Conservation (phyloP, 2,797 vertebrate genomes). For the Hylomyscus alleni region DNA sequence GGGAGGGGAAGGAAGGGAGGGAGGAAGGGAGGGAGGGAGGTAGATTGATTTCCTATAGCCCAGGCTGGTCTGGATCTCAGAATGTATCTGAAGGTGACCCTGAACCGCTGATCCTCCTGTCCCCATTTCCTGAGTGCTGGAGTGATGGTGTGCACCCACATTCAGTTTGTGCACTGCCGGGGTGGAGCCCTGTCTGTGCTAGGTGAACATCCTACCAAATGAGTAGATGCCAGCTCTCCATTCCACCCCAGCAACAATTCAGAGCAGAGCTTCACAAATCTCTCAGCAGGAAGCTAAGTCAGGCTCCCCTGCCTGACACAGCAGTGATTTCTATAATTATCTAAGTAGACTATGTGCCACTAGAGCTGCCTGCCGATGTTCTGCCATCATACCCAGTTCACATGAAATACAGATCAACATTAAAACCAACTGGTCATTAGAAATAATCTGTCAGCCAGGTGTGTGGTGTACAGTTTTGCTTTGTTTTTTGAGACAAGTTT, state of each 20-base stretch:
- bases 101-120: not conserved
- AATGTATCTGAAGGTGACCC: not conserved
- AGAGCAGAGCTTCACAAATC: not conserved
- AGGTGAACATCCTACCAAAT: not conserved
- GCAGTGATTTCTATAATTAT: not conserved
- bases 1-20: not conserved
- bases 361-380: not conserved
- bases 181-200: not conserved
- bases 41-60: not conserved
- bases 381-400: not conserved
- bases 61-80: not conserved
- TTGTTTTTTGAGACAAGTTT: not conserved
- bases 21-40: not conserved
- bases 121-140: not conserved
- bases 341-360: not conserved
- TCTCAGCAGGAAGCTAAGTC: not conserved
- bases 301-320: not conserved
- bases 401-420: not conserved
- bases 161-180: not conserved
- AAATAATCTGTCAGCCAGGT: not conserved
- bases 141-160: not conserved
- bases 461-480: not conserved
- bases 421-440: not conserved
- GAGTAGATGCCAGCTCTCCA: not conserved
- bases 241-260: not conserved